A percentile compares a stretch with the other conserved stretches of the same genome.
Evolutionary conservation across 1,140 invertebrate species (phyloP).

Genomic region (Drosophila arizonae): DNA sequence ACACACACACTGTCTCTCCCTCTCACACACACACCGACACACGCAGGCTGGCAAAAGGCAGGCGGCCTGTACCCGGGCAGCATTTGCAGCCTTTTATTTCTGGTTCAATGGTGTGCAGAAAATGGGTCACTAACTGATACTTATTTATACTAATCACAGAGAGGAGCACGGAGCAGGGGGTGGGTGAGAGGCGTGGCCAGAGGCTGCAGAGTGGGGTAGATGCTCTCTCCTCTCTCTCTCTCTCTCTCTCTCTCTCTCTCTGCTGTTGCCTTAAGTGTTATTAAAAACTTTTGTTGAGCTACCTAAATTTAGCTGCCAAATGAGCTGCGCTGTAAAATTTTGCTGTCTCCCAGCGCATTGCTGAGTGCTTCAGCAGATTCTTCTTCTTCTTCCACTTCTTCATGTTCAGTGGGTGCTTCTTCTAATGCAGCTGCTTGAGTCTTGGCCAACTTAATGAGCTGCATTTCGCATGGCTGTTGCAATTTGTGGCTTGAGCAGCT

Average conservation of each 20-base stretch:
- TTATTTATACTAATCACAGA: conserved; percentile 77
- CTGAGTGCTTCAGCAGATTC: not conserved
- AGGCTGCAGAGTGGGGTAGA: not conserved
- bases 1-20: conserved; percentile 1
- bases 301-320: conserved; percentile 59
- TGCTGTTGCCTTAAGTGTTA: conserved; percentile 65
- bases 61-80: conserved; percentile 6
- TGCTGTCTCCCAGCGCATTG: not conserved
- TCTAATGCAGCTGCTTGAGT: conserved; percentile 17
- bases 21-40: too few species aligned
- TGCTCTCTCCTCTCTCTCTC: not conserved
- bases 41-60: too few species aligned
- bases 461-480: conserved; percentile 13
- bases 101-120: conserved; percentile 77
- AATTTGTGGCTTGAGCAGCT: conserved; percentile 27
- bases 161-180: conserved; percentile 31
- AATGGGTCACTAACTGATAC: conserved; percentile 79
- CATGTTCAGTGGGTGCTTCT: not conserved
- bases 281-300: conserved; percentile 69
- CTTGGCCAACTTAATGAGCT: conserved; percentile 35
- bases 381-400: too few species aligned
- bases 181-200: conserved; percentile 1
- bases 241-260: conserved; percentile 5
- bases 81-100: conserved; percentile 64
- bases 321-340: conserved; percentile 21